Base-by-base conservation (phyloP, 2,113 vertebrate genomes). In the Manacus vitellinus region DNA sequence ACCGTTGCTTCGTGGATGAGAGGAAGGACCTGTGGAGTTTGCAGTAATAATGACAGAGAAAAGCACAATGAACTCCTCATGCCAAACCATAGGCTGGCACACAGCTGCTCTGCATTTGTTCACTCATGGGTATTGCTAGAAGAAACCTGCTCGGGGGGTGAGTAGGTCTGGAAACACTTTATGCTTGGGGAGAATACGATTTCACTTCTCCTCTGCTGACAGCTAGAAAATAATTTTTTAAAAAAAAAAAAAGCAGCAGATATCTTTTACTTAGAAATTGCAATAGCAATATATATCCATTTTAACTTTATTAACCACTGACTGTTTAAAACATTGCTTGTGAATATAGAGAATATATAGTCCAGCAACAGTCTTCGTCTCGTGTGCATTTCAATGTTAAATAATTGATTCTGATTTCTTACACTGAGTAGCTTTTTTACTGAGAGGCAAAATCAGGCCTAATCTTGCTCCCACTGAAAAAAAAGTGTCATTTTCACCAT, bases 11-110 rank as follows among this genome's bases (percentile, higher is more conserved):
- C 96, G 6, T 93, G 81, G 94, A 96, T 97, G 96, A 97, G 74
- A 95, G 97, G 97, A 56, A 97, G 94, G 58, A 98, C 95, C n/a
- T 98, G 98, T 5, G 98, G 98, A 88, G 52, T 98, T 33, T 98
- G 98, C 54, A 97, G 98, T 52, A 97, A 97, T 73, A 97, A 98
- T 59, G 97, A 97, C 80, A 94, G 96, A 75, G 87, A 97, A 83
- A 84, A 82, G 58, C 82, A 78, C 39, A 97, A 97, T 63, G 97
- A 97, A 56, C 85, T 97, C 61, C 86, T 80, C 56, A 96, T 95
- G 94, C 97, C 98, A 47, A 97, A 98, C 87, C 94, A 23, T 17
- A 88, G 94, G 22, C 54, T 72, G 46, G 95, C 98, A 56, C 79
- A 93, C 33, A 97, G 91, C 55, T 91, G 87, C 20, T 84, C 78